These are phyloP conservation scores for Scomber scombrus DNA, from an alignment of 2,113 vertebrate genomes.

Conservation along the genomic window DNA sequence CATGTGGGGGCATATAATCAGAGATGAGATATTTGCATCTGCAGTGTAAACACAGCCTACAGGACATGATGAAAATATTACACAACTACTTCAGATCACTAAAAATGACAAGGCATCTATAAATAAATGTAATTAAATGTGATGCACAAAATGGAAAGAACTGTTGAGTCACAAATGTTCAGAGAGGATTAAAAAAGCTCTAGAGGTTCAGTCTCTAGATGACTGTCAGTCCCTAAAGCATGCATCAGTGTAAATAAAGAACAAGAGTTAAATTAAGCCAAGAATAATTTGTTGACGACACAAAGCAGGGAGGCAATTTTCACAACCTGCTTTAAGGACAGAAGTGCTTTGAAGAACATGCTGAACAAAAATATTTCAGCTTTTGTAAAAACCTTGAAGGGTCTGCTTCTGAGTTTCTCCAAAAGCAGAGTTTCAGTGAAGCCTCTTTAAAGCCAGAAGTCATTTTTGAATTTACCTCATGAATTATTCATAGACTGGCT, in stretches of 20 bases:
- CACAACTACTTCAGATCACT: neutral
- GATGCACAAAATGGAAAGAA: constrained; percentile 9
- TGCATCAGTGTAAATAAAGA: constrained; percentile 30
- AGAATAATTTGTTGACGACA: constrained; percentile 20
- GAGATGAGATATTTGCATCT: constrained; percentile 3
- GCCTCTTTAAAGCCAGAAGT: constrained; percentile 50
- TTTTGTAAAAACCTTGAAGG: neutral
- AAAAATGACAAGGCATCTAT: neutral
- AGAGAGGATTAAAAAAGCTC: constrained; percentile 31
- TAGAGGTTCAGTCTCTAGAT: constrained; percentile 19
- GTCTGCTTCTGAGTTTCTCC: constrained; percentile 5
- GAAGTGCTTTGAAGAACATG: neutral
- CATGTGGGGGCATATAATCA: neutral
- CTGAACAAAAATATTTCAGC: neutral
- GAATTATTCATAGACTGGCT: constrained; percentile 70
- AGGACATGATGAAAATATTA: neutral
- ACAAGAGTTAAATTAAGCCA: constrained; percentile 19
- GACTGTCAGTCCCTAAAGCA: constrained; percentile 3
- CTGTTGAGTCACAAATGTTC: constrained; percentile 23
- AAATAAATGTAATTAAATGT: neutral
- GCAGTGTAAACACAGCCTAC: neutral
- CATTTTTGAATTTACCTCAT: constrained; percentile 60
- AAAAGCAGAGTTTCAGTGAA: constrained; percentile 33
- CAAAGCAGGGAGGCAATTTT: neutral
- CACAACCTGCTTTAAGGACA: constrained; percentile 5